phyloP scores from a whole-genome alignment of 2,113 vertebrate species.

The Ancistrus triradiatus region DNA sequence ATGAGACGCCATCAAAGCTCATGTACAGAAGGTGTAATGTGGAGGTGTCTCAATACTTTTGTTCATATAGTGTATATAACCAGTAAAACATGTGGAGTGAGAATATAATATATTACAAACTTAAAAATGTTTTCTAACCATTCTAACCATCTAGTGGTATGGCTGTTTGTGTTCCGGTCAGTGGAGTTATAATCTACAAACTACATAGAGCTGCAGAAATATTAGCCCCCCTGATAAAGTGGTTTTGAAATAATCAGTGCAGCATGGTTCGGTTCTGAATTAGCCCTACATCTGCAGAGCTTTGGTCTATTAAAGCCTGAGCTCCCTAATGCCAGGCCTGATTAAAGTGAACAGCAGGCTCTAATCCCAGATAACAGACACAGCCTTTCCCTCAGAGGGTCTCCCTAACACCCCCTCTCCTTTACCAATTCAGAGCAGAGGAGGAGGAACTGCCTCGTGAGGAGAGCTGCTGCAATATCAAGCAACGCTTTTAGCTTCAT shows the following conservation, averaged over 20 bases:
- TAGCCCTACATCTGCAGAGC: neutral
- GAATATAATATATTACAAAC: no score
- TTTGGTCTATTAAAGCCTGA: constrained; percentile 1
- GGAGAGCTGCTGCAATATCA: neutral
- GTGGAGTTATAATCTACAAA: no score
- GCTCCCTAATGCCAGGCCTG: constrained; percentile 43
- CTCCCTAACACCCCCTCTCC: neutral
- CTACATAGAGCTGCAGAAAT: no score
- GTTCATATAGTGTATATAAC: no score
- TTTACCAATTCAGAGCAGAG: neutral
- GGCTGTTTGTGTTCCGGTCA: no score
- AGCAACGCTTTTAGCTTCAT: no score
- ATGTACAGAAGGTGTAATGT: no score
- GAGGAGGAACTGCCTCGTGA: neutral
- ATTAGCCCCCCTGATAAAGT: neutral
- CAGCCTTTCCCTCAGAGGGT: constrained; percentile 13
- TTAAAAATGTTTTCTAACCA: no score
- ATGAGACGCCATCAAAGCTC: no score
- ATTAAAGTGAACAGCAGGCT: constrained; percentile 56
- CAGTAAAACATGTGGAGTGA: no score
- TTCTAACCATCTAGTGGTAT: no score
- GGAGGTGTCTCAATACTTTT: no score
- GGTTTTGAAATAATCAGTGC: neutral
- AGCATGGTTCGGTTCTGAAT: neutral
- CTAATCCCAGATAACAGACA: constrained; percentile 43